These are phyloP conservation scores for Amblyjoppa fuscipennis DNA, from an alignment of 2,888 invertebrate species.

Conservation along the genomic window DNA sequence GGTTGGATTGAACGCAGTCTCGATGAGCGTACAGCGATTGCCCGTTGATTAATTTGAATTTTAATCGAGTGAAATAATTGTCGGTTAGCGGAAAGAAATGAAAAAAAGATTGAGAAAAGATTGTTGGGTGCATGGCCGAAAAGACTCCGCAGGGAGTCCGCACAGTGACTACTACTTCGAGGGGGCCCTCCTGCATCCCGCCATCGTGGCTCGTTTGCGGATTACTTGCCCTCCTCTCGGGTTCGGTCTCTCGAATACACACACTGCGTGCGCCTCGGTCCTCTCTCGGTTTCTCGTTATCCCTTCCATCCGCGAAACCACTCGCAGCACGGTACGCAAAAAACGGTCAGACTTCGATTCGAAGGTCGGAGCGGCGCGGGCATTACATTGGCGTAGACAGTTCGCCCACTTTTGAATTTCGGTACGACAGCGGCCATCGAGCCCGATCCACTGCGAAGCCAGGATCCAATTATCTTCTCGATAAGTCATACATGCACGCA, in stretches of 20 bases:
- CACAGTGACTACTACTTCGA: constrained; percentile 28
- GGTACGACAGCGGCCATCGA: background rate
- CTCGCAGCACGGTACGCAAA: constrained; percentile 74
- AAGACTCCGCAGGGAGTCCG: background rate
- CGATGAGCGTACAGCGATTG: background rate
- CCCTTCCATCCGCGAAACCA: constrained; percentile 51
- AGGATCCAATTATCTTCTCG: background rate
- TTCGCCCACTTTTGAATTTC: constrained; percentile 53
- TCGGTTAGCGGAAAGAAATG: constrained; percentile 38
- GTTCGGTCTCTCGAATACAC: constrained; percentile 48
- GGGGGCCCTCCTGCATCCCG: constrained; percentile 56
- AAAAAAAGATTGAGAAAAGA: constrained; percentile 54
- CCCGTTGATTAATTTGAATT: constrained; percentile 31
- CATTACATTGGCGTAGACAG: constrained; percentile 81
- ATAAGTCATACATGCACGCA: background rate
- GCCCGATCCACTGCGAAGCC: background rate
- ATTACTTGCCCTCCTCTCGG: constrained; percentile 59
- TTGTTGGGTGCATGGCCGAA: constrained; percentile 28
- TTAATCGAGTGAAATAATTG: constrained; percentile 46
- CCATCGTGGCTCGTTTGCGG: constrained; percentile 42
- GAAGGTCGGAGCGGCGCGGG: constrained; percentile 79
- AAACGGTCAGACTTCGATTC: constrained; percentile 82
- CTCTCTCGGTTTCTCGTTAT: constrained; percentile 54
- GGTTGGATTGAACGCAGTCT: background rate
- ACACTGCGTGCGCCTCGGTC: constrained; percentile 39